Base-by-base conservation (phyloP, 2,113 vertebrate species). In the Coregonus clupeaformis region DNA sequence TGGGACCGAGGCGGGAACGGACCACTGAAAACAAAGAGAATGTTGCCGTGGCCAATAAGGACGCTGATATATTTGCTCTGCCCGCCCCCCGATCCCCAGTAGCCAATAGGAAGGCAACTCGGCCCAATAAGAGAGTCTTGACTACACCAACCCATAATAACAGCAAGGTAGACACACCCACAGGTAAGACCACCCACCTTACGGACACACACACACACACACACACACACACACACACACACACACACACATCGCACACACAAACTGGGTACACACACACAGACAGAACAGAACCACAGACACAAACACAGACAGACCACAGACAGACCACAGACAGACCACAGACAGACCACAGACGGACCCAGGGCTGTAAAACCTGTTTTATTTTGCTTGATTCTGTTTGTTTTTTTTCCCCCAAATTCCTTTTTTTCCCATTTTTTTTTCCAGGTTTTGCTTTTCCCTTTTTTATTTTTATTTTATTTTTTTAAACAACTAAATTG, bases 1-100 rank as follows among this genome's bases (percentile, higher is more conserved):
- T 76, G 82, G 76, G 84, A 90, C 64, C 87, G 76, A 47, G 72
- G 73, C 77, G 36, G 1, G 78, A 84, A 12, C 70, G 86, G 77
- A 86, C 87, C 72, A 75, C 24, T 36, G 89, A 94, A 85, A 93
- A 96, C 91, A 95, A 97, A 91, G 95, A 97, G 77, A 96, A 98
- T 73, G 29, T 90, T 3, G 65, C 83, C 5, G 84, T 64, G 78
- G 79, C 71, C 2, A 76, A 75, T 32, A 91, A 87, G 77, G 89
- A 88, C 9, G 85, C 89, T 14, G 86, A 91, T 0, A 64, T 84
- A 1, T 95, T 96, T 85, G 84, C 69, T 0, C 79, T 95, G 83
- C 94, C 95, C 71, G 85, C 91, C 71, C 93, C 94, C 12, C 91
- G 89, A 76, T 96, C 91, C 24, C 92, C 94, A 3, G 85, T 11